These are phyloP conservation scores for Cylindroiulus punctatus DNA, from an alignment of 2,888 invertebrate species.

Conservation along the genomic window DNA sequence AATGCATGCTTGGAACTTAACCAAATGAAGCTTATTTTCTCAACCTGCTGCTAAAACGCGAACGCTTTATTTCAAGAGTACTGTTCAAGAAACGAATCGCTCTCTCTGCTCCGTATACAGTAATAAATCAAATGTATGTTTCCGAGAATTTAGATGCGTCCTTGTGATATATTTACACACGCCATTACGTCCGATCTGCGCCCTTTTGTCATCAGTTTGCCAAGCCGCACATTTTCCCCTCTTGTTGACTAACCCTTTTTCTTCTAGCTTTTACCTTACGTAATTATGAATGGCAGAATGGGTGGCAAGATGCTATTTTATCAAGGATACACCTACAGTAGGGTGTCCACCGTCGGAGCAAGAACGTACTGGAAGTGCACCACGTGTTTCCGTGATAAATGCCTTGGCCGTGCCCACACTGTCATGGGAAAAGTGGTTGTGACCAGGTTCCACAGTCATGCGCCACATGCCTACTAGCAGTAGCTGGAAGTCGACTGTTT, in stretches of 20 bases:
- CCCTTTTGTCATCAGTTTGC: neutral
- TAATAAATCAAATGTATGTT: neutral
- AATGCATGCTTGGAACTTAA: too few relatives aligned
- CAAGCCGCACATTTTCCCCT: neutral
- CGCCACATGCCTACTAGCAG: neutral
- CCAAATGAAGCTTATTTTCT: too few relatives aligned
- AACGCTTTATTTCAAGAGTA: too few relatives aligned
- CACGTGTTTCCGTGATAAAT: neutral
- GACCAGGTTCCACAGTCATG: neutral
- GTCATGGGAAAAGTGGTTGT: neutral
- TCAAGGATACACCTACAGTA: neutral
- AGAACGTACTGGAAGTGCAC: neutral
- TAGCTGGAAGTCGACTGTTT: neutral
- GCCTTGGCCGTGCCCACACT: neutral
- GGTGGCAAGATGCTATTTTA: neutral
- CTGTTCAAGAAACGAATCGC: too few relatives aligned
- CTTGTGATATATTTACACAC: neutral
- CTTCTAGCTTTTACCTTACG: neutral
- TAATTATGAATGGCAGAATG: neutral
- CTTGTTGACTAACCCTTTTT: neutral
- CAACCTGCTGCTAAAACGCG: too few relatives aligned
- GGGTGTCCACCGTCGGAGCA: neutral
- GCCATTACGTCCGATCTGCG: neutral
- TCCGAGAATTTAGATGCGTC: neutral
- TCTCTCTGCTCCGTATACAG: neutral